phyloP scores from a whole-genome alignment of 2,797 vertebrate species.

The Avahi laniger region DNA sequence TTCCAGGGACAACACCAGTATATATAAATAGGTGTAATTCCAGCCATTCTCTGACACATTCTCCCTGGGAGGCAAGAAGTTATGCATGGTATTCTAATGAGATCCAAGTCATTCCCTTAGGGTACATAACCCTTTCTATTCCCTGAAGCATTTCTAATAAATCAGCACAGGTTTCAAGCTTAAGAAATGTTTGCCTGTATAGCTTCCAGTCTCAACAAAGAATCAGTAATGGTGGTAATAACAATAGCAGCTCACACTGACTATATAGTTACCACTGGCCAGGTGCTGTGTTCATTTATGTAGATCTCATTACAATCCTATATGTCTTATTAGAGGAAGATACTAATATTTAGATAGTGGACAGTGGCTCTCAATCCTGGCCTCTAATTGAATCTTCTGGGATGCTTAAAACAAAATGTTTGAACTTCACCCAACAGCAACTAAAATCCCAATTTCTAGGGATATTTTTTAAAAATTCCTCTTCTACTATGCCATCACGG shows the following conservation, averaged over 20 bases:
- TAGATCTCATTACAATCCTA: background rate
- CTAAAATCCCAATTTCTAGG: background rate
- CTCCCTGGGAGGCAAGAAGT: background rate
- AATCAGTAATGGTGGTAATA: background rate
- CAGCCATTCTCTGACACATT: background rate
- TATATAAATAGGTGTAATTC: background rate
- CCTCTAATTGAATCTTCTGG: background rate
- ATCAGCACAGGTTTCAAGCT: background rate
- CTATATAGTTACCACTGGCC: background rate
- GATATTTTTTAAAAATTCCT: background rate
- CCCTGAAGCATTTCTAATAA: background rate
- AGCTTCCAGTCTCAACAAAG: background rate
- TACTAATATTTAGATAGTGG: background rate
- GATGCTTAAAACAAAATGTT: background rate
- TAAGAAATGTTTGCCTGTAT: background rate
- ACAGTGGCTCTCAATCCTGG: background rate
- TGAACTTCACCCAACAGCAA: background rate
- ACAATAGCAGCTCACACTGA: background rate
- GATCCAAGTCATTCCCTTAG: background rate
- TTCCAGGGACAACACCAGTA: background rate
- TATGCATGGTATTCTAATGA: background rate
- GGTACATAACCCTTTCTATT: background rate
- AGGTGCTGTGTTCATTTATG: background rate
- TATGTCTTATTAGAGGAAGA: background rate
- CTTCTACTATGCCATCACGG: background rate